Evolutionary conservation across 1,140 invertebrate genomes (phyloP).

Genomic region (Globodera rostochiensis): DNA sequence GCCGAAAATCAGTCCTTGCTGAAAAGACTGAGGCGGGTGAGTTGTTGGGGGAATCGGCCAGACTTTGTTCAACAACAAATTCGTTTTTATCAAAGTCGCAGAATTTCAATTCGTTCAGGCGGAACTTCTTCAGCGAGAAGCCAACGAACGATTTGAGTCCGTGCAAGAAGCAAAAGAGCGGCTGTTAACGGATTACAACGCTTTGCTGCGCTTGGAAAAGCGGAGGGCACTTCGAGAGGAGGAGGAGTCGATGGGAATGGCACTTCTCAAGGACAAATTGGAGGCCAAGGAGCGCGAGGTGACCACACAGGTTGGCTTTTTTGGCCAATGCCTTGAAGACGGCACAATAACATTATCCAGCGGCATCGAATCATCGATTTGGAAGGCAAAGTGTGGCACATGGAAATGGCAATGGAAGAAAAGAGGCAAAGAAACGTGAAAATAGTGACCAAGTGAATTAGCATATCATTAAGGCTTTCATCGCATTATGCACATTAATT

Average conservation of each 20-base stretch:
- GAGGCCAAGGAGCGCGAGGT: slow-evolving; percentile 26
- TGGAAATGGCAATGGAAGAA: slow-evolving; percentile 9
- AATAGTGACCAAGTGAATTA: not conserved
- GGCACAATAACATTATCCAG: not conserved
- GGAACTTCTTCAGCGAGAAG: slow-evolving; percentile 34
- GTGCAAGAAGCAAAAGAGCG: slow-evolving; percentile 20
- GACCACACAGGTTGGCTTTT: not conserved
- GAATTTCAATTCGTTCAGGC: slow-evolving; percentile 1
- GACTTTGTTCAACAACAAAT: slow-evolving; percentile 20
- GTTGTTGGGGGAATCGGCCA: not conserved
- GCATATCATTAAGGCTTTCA: not conserved
- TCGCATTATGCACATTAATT: not conserved
- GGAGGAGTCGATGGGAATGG: slow-evolving; percentile 15
- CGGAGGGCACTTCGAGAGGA: slow-evolving; percentile 1
- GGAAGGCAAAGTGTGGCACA: slow-evolving; percentile 16
- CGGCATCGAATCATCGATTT: slow-evolving; percentile 22
- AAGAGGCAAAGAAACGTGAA: not conserved
- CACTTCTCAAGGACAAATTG: slow-evolving; percentile 31
- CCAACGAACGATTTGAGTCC: slow-evolving; percentile 25
- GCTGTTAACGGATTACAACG: slow-evolving; percentile 31
- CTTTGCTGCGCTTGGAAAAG: slow-evolving; percentile 9
- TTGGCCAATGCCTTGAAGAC: not conserved
- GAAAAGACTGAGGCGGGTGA: slow-evolving; percentile 31
- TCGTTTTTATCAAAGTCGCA: too few species aligned
- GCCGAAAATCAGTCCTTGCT: slow-evolving; percentile 11